Evolutionary conservation across 35 echinoderm and acorn worm species (phyloP).

Genomic region (Lytechinus pictus): DNA sequence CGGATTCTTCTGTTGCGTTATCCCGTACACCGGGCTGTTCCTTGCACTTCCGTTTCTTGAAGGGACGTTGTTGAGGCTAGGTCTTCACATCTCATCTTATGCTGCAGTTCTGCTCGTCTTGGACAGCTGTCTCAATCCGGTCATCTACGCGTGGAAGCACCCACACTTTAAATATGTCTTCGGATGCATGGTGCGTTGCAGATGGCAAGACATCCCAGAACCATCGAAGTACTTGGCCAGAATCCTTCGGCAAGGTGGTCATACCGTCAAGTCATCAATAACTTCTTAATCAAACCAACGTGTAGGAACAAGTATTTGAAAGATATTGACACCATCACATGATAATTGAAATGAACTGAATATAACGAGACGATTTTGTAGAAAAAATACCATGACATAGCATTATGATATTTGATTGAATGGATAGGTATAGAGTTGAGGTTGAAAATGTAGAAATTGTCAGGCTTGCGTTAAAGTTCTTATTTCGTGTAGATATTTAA

Average conservation of each 20-base stretch:
- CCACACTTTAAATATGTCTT: slow-evolving; percentile 71
- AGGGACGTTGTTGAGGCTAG: not conserved
- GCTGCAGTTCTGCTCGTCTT: slow-evolving; percentile 14
- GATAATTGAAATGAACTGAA: no score
- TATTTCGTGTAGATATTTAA: no score
- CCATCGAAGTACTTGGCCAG: slow-evolving; percentile 24
- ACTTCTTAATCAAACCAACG: not conserved
- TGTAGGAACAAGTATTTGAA: not conserved
- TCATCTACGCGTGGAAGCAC: slow-evolving; percentile 69
- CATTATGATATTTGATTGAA: no score
- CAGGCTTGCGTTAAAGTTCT: no score
- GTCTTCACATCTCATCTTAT: slow-evolving; percentile 30
- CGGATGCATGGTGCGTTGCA: slow-evolving; percentile 61
- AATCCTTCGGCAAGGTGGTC: not conserved
- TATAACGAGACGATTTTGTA: no score
- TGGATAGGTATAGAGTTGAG: no score
- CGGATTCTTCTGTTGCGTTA: slow-evolving; percentile 49
- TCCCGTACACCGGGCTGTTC: slow-evolving; percentile 28
- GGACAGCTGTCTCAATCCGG: slow-evolving; percentile 67
- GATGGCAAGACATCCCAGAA: slow-evolving; percentile 61
- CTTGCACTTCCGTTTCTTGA: not conserved
- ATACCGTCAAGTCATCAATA: not conserved
- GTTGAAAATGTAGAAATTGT: no score
- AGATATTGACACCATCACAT: not conserved
- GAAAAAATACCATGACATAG: no score